Evolutionary conservation across 2,113 vertebrate genomes (phyloP).

Genomic region (Herpetotheres cachinnans): DNA sequence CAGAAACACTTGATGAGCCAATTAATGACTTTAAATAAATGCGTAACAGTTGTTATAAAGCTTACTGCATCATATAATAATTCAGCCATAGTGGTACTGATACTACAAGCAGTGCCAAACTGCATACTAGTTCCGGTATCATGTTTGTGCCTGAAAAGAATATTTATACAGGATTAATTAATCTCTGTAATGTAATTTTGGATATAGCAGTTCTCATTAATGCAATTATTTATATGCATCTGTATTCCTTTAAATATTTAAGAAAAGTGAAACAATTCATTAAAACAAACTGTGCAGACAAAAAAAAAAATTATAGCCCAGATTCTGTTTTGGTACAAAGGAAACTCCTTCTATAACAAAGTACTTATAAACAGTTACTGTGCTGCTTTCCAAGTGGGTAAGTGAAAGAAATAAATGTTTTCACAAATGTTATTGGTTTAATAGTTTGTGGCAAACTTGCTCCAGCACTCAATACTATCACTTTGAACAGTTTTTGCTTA

Average conservation of each 20-base stretch:
- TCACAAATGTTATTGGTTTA: background rate
- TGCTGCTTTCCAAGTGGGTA: background rate
- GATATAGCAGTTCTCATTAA: background rate
- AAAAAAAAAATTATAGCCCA: background rate
- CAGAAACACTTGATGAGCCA: background rate
- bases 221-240: background rate
- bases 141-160: background rate
- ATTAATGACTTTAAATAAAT: background rate
- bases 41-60: background rate
- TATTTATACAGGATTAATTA: background rate
- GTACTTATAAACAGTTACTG: background rate
- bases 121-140: background rate
- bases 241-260: background rate
- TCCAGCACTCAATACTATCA: background rate
- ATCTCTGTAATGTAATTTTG: background rate
- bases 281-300: background rate
- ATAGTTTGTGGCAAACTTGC: constrained; percentile 4
- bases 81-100: background rate
- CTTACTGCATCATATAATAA: background rate
- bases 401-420: background rate
- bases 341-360: background rate
- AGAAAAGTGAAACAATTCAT: background rate
- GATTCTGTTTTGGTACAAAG: background rate
- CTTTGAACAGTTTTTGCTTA: constrained; percentile 74
- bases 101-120: background rate